Conservation (phyloP, 2,888 invertebrate genomes). For the Candidula unifasciata region DNA sequence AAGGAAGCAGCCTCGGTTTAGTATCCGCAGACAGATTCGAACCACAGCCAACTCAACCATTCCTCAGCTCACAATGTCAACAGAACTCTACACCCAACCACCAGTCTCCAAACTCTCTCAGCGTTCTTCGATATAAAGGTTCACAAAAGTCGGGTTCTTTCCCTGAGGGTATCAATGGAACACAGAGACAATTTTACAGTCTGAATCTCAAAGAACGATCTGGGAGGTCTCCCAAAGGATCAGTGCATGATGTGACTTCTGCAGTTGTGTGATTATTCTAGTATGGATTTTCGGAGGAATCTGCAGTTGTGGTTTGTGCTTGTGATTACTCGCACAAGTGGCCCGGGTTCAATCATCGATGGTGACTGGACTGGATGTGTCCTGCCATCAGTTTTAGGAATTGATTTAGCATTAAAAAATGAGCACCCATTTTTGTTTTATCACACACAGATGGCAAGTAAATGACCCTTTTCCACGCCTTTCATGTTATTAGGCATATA, state of each 20-base stretch:
- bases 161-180: slow-evolving; percentile 50
- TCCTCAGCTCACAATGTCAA: not conserved
- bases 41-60: not conserved
- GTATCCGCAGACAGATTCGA: not conserved
- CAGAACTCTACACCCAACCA: not conserved
- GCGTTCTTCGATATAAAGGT: not conserved
- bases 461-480: too few species aligned
- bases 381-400: too few species aligned
- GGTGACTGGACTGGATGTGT: too few species aligned
- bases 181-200: slow-evolving; percentile 38
- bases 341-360: too few species aligned
- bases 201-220: slow-evolving; percentile 31
- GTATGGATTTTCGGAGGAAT: too few species aligned
- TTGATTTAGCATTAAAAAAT: too few species aligned
- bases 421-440: too few species aligned
- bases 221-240: slow-evolving; percentile 28
- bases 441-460: too few species aligned
- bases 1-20: not conserved
- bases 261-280: not conserved
- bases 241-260: not conserved
- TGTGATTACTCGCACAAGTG: too few species aligned
- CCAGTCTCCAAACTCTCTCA: slow-evolving; percentile 12
- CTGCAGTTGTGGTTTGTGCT: too few species aligned
- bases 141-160: slow-evolving; percentile 41
- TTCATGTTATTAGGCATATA: too few species aligned